phyloP scores from a whole-genome alignment of 1,140 invertebrate genomes.

The Eriocheir sinensis region DNA sequence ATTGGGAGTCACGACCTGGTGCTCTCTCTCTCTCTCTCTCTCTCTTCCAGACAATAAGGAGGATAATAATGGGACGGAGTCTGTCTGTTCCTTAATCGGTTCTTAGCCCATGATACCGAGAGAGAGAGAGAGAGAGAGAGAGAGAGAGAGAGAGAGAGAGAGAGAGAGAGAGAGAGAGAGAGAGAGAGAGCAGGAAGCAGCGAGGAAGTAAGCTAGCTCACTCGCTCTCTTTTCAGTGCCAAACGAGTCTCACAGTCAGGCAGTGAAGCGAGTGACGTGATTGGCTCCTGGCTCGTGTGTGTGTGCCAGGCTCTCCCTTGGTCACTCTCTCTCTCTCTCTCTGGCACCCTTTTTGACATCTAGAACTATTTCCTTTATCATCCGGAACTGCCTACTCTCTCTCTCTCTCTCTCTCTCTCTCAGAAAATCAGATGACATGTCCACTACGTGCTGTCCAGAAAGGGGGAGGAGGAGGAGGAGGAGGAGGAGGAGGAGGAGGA shows the following conservation, averaged over 20 bases:
- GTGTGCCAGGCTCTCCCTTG: not conserved
- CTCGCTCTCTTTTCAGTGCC: too few species aligned
- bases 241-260: not conserved
- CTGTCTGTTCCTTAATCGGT: too few species aligned
- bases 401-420: not conserved
- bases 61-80: too few species aligned
- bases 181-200: not conserved
- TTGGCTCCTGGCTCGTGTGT: too few species aligned
- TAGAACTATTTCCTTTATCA: too few species aligned
- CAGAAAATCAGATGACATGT: not conserved
- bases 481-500: too few species aligned
- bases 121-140: not conserved
- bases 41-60: too few species aligned
- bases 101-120: too few species aligned
- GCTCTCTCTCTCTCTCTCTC: not conserved
- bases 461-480: not conserved
- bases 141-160: constrained; percentile 5
- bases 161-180: not conserved
- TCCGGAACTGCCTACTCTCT: too few species aligned
- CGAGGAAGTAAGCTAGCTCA: too few species aligned
- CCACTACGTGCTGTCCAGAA: too few species aligned
- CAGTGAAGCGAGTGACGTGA: not conserved
- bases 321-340: not conserved
- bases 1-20: not conserved
- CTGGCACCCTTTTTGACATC: not conserved